Percentiles rank a stretch among this genome's conserved stretches.
phyloP scores from a whole-genome alignment of 2,888 invertebrate species.

The Cephus runcator region DNA sequence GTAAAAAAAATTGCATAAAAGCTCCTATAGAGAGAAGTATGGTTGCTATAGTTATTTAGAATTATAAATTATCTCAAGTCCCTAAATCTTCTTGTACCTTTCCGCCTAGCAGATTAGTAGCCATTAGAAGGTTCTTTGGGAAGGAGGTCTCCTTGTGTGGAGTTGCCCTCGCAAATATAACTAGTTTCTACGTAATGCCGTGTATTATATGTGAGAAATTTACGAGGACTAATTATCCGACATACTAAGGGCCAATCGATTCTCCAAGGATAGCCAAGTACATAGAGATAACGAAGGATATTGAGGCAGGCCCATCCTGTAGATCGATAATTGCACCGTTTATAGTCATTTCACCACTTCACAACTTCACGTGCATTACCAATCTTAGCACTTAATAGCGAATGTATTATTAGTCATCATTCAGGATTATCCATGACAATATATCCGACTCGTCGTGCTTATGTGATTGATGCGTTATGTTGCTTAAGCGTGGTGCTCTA shows the following conservation, averaged over 20 bases:
- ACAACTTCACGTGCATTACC: constrained; percentile 29
- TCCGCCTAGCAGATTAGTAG: not conserved
- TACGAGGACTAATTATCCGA: not conserved
- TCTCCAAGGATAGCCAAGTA: too few species aligned
- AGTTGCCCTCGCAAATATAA: too few species aligned
- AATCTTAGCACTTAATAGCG: constrained; percentile 28
- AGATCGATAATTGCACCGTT: not conserved
- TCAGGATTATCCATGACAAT: not conserved
- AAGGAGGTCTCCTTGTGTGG: not conserved
- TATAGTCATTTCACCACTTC: not conserved
- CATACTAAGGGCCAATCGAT: too few species aligned
- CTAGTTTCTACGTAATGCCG: not conserved
- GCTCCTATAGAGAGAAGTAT: not conserved
- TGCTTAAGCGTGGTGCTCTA: constrained; percentile 54
- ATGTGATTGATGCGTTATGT: constrained; percentile 45
- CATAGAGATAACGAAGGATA: not conserved
- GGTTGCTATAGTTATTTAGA: not conserved
- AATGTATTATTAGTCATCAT: not conserved
- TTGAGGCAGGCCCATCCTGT: constrained; percentile 3
- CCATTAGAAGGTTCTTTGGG: not conserved
- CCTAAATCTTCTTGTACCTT: too few species aligned
- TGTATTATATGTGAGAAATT: not conserved
- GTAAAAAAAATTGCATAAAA: not conserved
- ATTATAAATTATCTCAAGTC: not conserved
- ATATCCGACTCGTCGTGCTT: constrained; percentile 29